phyloP scores from a whole-genome alignment of 2,797 vertebrate species.

The Sebastes ruberrimus region DNA sequence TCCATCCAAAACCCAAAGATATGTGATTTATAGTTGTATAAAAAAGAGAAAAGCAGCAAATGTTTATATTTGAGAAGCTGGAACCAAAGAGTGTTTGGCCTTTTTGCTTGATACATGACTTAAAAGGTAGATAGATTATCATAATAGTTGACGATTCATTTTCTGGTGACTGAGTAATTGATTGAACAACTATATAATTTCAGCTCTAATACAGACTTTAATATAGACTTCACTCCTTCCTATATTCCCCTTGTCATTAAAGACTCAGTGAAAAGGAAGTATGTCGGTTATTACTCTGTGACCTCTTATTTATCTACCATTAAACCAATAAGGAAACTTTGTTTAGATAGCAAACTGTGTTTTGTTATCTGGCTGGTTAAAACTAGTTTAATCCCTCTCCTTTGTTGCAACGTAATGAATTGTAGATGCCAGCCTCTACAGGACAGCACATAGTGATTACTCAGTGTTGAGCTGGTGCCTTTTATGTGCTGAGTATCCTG shows the following conservation, averaged over 20 bases:
- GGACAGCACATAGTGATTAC: not conserved
- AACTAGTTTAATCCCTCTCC: slow-evolving; percentile 14
- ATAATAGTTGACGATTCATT: not conserved
- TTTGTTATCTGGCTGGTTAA: slow-evolving; percentile 9
- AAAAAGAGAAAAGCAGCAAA: not conserved
- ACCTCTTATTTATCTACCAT: slow-evolving; percentile 7
- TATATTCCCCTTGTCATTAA: not conserved
- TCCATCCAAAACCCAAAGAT: not conserved
- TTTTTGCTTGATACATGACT: not conserved
- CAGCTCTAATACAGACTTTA: not conserved
- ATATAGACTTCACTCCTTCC: not conserved
- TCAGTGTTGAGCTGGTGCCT: not conserved
- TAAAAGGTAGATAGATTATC: not conserved
- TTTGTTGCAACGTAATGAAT: slow-evolving; percentile 14
- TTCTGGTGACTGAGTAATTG: not conserved
- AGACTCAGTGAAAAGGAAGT: not conserved
- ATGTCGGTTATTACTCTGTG: slow-evolving; percentile 31
- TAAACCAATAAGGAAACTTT: slow-evolving; percentile 5
- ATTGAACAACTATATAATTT: not conserved
- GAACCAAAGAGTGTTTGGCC: not conserved
- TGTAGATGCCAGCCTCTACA: not conserved
- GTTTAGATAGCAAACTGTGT: not conserved
- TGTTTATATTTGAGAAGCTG: not conserved
- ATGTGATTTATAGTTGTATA: not conserved
- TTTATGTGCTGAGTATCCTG: slow-evolving; percentile 26